Conservation (phyloP, 2,888 invertebrate genomes). For the Troglohyphantes excavatus region DNA sequence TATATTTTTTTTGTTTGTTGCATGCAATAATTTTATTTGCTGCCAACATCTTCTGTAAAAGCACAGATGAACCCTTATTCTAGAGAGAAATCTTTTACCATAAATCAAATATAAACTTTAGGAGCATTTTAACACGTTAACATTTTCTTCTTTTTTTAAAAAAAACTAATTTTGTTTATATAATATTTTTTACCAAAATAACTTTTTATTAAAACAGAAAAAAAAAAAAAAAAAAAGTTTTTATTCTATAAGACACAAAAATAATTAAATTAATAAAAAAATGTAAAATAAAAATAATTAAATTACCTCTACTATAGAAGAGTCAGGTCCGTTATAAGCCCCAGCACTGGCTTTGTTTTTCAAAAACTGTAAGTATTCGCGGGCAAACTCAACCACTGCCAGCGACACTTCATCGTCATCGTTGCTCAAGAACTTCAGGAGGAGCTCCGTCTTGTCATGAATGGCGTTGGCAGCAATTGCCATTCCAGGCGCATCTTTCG, state of each 20-base stretch:
- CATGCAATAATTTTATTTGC: too few species aligned
- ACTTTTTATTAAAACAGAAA: background rate
- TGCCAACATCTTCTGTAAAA: too few species aligned
- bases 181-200: too few species aligned
- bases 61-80: too few species aligned
- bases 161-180: too few species aligned
- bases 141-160: too few species aligned
- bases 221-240: background rate
- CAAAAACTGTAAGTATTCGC: conserved; percentile 83
- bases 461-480: conserved; percentile 81
- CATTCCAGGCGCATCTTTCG: conserved; percentile 81
- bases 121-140: too few species aligned
- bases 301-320: conserved; percentile 80
- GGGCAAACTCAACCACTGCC: conserved; percentile 84
- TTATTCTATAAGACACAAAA: too few species aligned
- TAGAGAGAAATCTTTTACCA: too few species aligned
- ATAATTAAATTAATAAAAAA: background rate
- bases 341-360: conserved; percentile 73
- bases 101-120: too few species aligned
- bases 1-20: too few species aligned
- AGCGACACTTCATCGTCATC: conserved; percentile 85
- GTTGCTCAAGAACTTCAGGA: conserved; percentile 84
- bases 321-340: conserved; percentile 59
- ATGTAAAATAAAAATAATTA: background rate
- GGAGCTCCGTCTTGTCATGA: conserved; percentile 83